Evolutionary conservation across 2,888 invertebrate species (phyloP).

Genomic region (Laothoe populi): DNA sequence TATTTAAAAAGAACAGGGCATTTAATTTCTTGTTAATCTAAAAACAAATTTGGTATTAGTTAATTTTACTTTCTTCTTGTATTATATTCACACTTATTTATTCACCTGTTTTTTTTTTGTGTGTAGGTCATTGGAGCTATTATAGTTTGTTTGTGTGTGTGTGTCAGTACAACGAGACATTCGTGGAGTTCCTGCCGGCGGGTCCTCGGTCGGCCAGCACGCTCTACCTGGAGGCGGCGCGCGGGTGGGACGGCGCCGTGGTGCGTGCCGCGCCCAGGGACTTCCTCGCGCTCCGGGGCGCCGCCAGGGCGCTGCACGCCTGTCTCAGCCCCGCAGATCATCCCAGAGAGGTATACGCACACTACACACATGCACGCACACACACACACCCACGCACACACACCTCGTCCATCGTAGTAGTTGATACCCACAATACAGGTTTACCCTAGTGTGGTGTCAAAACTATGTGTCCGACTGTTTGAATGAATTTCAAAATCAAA

Average conservation of each 20-base stretch:
- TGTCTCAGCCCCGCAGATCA: constrained; percentile 91
- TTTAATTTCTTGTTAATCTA: too few relatives aligned
- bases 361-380: too few relatives aligned
- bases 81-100: too few relatives aligned
- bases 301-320: constrained; percentile 87
- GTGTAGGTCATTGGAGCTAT: background rate
- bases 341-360: constrained; percentile 91
- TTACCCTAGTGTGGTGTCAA: too few relatives aligned
- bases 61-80: too few relatives aligned
- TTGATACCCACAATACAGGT: too few relatives aligned
- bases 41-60: too few relatives aligned
- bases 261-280: constrained; percentile 92
- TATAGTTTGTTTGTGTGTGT: background rate
- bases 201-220: constrained; percentile 87
- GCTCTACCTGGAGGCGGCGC: constrained; percentile 88
- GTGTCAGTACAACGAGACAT: constrained; percentile 88
- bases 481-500: too few relatives aligned
- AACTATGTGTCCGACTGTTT: constrained; percentile 87
- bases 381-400: too few relatives aligned
- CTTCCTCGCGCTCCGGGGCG: constrained; percentile 86
- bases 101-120: too few relatives aligned
- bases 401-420: too few relatives aligned
- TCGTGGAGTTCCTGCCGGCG: constrained; percentile 87
- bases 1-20: too few relatives aligned
- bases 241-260: constrained; percentile 90